Evolutionary conservation across 2,113 vertebrate genomes (phyloP), one percentile per base, ranked within the genome.

Genomic region (Halichoeres trimaculatus): DNA sequence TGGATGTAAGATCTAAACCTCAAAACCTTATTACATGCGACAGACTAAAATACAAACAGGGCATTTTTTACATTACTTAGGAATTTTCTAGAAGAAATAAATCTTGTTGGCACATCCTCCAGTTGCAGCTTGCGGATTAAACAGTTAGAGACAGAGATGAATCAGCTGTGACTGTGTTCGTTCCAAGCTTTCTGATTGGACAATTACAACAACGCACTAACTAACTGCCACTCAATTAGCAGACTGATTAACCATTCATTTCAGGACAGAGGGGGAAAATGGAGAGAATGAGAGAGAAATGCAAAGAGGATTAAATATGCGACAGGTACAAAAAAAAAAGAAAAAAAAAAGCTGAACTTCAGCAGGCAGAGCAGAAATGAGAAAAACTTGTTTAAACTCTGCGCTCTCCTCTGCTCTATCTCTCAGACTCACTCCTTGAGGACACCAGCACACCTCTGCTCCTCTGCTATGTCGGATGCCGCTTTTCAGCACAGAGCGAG

Each of bases 101-200:
- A 74, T 86, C 77, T 83, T 61, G 19, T 69, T 91, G 91, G 89
- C 91, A 81, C 74, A 53, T 68, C 38, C 47, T 82, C 80, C 84
- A 77, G 65, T 87, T 88, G 87, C 88, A 89, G 90, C 83, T 88
- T 89, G 87, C 78, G 69, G 86, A 88, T 82, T 87, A 83, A 87
- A 74, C 84, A 78, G 83, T 83, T 70, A 73, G 87, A 89, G 83
- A 77, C 43, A 66, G 80, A 88, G 84, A 89, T 86, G 86, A 89
- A 91, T 92, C 89, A 90, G 90, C 89, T 90, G 91, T 86, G 89
- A 89, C 82, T 77, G 80, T 57, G 84, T 68, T 77, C 6, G 75
- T 89, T 92, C 92, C 92, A 92, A 88, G 86, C 88, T 85, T 86
- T 90, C 89, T 90, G 90, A 93, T 90, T 92, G 90, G 90, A 92